Evolutionary conservation across 2,888 invertebrate species (phyloP), one percentile per base, ranked within the genome.

Genomic region (Masnerella sp.): DNA sequence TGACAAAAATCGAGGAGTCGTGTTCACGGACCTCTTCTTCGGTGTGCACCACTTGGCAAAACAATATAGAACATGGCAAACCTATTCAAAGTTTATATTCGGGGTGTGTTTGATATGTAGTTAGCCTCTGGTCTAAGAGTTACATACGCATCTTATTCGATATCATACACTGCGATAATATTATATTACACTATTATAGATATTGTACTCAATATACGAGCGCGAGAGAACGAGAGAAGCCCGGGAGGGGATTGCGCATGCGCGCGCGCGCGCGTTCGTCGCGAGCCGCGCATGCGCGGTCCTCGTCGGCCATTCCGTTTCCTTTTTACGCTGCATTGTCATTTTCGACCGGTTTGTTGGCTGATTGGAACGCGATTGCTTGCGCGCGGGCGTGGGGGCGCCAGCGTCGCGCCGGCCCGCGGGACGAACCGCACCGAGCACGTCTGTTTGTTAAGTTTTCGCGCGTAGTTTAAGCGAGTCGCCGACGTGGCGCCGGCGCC

Each of bases 81-180:
- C 80, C 82, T 80, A 82, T 81, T 79, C 81, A 82, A 83, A 80
- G 80, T 81, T 82, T 79, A 78, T 79, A 79, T 58, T 80, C 80
- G 79, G 80, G 80, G 82, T 82, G 83, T 85, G 83, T 82, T 81
- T 82, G 80, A 81, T 81, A 81, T 72, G 76, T 78, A 77, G 71
- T 54, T 72, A 65, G 71, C 36, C 71, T 72, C 59, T 58, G 59
- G 65, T 65, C 58, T 61, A 65, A 62, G 62, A 74, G 56, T 70
- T 52, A 61, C 64, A 67, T 71, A 75, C 47, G 62, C 74, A 68
- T 75, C 74, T 75, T 75, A 71, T 70, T 64, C 67, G 62, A 71
- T 67, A 67, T 74, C 78, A 79, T 79, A 77, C 76, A 78, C 75
- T 68, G 76, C 77, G 79, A 77, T 75, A 58, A 75, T 78, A 77